A percentile compares a stretch with the other conserved stretches of the same genome.
These are phyloP conservation scores for Apis laboriosa DNA, from an alignment of 1,140 invertebrate species.

Conservation along the genomic window DNA sequence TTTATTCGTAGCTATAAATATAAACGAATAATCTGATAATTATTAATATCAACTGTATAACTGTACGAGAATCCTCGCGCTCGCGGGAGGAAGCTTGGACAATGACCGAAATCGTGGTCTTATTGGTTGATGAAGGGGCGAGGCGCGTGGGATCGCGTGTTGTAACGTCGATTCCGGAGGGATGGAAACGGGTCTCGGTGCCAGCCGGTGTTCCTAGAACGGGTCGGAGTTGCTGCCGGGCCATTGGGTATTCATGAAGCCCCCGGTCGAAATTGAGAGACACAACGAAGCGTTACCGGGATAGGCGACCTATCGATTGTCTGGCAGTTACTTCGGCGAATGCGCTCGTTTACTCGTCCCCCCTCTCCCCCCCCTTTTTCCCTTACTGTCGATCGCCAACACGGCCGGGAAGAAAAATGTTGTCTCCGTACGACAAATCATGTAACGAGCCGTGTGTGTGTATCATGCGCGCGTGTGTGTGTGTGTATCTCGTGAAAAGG, in stretches of 20 bases:
- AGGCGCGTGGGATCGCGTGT: constrained; percentile 59
- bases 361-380: constrained; percentile 55
- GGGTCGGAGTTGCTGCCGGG: constrained; percentile 70
- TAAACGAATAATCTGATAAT: not conserved
- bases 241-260: constrained; percentile 79
- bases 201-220: constrained; percentile 76
- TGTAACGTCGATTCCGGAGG: constrained; percentile 64
- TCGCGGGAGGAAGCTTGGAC: not conserved
- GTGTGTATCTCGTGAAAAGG: not conserved
- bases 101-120: constrained; percentile 53
- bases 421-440: constrained; percentile 20
- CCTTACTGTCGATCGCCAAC: constrained; percentile 15
- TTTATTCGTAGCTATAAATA: too few relatives aligned
- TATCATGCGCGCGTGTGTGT: not conserved
- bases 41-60: not conserved
- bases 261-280: constrained; percentile 76
- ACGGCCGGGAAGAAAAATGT: constrained; percentile 36
- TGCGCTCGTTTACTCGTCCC: constrained; percentile 70
- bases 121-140: constrained; percentile 56
- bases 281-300: constrained; percentile 74
- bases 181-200: constrained; percentile 68
- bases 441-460: not conserved
- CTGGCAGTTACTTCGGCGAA: constrained; percentile 75
- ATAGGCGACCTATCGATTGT: constrained; percentile 77
- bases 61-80: too few relatives aligned